Base-by-base conservation (phyloP, 2,888 invertebrate genomes). In the Acrobasis repandana region DNA sequence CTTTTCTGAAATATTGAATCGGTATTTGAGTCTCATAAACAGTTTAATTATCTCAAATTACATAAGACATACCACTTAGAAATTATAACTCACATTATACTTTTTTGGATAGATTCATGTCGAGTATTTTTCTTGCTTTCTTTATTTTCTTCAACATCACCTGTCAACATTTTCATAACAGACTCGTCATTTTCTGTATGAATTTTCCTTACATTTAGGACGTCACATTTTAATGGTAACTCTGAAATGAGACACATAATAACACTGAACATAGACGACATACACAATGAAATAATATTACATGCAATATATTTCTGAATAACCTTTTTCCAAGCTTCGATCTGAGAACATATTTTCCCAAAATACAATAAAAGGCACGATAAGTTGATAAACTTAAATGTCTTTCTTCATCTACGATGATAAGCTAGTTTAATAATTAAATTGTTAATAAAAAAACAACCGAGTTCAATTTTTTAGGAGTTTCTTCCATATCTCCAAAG, bases 81-180 rank as follows among this genome's bases (percentile, higher is more conserved):
- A n/a, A 46, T n/a, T 9, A 33, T 64, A 68, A 84, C 91, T 88
- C 67, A 90, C 91, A 88, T 80, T 43, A 92, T 80, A 70, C 79
- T 90, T 67, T 90, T 92, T 67, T 85, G 86, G 49, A 90, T 74
- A 0, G 90, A 89, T 64, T 89, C 86, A 58, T 82, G 82, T 38
- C 75, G 71, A 54, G 75, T 72, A 49, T 69, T 66, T 61, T 60
- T 60, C 58, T 73, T 76, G 9, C 58, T 50, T 47, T 71, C 76
- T 69, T 81, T 78, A 2, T 76, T 67, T 1, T 73, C 75, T 46
- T 70, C 73, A 9, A 85, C 84, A n/a, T 84, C 80, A 74, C 76
- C 83, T 80, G 86, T 78, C 62, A 90, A 80, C 85, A 90, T 90
- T 79, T 83, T 87, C 43, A 89, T 73, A 57, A 80, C 69, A 46